phyloP scores from a whole-genome alignment of 2,888 invertebrate genomes.

The Dendrolimus pini region DNA sequence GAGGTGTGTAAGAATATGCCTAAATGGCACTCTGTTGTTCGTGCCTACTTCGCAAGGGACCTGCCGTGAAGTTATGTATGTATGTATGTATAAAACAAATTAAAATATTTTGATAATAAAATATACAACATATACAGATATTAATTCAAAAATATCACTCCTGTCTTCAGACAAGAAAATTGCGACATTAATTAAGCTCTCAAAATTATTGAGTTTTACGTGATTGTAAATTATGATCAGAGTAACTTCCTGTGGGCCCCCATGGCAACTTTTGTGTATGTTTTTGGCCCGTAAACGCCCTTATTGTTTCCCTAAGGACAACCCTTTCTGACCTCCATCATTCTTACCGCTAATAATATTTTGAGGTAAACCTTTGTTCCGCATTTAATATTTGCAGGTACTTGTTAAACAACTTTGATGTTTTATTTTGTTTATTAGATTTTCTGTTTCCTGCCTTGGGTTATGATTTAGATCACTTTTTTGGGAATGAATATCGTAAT shows the following conservation, averaged over 20 bases:
- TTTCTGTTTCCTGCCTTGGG: not conserved
- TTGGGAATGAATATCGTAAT: too few relatives aligned
- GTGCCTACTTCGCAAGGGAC: too few relatives aligned
- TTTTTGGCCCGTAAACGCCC: conserved; percentile 13
- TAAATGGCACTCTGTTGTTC: too few relatives aligned
- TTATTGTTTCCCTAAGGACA: conserved; percentile 30
- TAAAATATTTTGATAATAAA: too few relatives aligned
- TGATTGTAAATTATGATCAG: conserved; percentile 3
- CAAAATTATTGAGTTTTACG: conserved; percentile 1
- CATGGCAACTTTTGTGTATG: conserved; percentile 17
- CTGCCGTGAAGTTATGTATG: too few relatives aligned
- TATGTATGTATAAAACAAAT: too few relatives aligned
- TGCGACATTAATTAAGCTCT: not conserved
- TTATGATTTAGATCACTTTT: not conserved
- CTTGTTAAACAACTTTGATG: not conserved
- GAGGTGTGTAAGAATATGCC: too few relatives aligned
- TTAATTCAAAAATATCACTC: too few relatives aligned
- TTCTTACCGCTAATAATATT: conserved; percentile 30
- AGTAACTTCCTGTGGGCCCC: conserved; percentile 6
- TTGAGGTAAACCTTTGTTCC: conserved; percentile 18
- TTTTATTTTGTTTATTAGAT: not conserved
- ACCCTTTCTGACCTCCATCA: conserved; percentile 31
- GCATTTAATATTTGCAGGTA: not conserved
- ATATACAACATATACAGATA: too few relatives aligned
- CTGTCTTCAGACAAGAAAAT: too few relatives aligned